A percentile compares a stretch with the other conserved stretches of the same genome.
Conservation (phyloP, 2,113 vertebrate species). For the Eleginops maclovinus region DNA sequence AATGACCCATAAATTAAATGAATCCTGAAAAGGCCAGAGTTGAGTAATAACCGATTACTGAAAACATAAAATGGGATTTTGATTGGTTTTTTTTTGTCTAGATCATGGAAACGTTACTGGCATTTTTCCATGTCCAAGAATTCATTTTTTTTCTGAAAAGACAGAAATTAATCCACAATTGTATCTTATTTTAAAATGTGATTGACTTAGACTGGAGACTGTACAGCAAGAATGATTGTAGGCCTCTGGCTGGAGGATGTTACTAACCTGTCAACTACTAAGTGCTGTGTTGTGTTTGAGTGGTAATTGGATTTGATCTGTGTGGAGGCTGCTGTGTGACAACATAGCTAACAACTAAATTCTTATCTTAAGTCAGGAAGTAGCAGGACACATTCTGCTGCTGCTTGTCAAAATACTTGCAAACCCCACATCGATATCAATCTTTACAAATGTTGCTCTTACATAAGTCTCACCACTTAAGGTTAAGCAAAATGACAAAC, state of each 20-base stretch:
- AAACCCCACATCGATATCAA: neutral
- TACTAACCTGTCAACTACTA: neutral
- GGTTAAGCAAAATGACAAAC: neutral
- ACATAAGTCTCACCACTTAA: neutral
- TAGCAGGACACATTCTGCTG: neutral
- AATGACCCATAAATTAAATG: conserved; percentile 44
- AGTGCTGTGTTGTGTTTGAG: neutral
- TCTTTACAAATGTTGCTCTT: neutral
- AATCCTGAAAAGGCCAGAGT: conserved; percentile 36
- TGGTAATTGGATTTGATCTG: neutral
- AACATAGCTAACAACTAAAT: neutral
- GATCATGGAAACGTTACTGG: conserved; percentile 49
- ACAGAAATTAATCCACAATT: conserved; percentile 63
- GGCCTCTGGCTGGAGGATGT: neutral
- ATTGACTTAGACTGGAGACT: neutral
- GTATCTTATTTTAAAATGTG: neutral
- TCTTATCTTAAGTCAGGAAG: conserved; percentile 6
- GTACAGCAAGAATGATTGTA: neutral
- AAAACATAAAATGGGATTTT: neutral
- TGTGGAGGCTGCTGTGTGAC: neutral
- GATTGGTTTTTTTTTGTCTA: neutral
- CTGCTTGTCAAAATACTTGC: neutral
- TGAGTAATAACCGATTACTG: conserved; percentile 1
- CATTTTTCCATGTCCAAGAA: conserved; percentile 40
- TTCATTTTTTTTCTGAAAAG: conserved; percentile 11